Conservation (phyloP, 2,113 vertebrate species). For the Apodemus sylvaticus region DNA sequence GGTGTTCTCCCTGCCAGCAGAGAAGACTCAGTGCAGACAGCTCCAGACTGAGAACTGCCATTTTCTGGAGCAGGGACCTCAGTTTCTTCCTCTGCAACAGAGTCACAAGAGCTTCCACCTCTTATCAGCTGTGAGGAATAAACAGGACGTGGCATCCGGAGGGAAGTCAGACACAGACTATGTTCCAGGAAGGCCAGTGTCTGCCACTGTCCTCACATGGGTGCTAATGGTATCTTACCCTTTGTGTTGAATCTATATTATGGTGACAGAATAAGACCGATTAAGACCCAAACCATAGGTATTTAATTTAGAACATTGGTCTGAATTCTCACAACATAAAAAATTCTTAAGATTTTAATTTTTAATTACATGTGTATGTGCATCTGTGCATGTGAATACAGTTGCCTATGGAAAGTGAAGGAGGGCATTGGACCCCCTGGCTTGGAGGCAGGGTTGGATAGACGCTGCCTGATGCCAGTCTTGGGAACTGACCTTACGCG, state of each 20-base stretch:
- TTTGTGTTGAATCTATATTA: not conserved
- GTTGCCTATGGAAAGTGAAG: not conserved
- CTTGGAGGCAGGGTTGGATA: not conserved
- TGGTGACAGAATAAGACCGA: not conserved
- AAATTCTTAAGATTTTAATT: not conserved
- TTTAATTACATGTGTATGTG: not conserved
- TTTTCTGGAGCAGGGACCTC: not conserved
- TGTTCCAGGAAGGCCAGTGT: not conserved
- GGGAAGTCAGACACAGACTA: rapidly evolving
- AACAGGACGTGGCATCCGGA: no score
- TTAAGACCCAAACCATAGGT: not conserved
- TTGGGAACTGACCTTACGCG: not conserved
- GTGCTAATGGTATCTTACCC: not conserved
- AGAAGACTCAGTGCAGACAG: rapidly evolving
- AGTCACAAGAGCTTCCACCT: rapidly evolving
- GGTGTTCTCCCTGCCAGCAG: not conserved
- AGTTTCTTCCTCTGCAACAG: not conserved
- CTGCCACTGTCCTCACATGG: rapidly evolving
- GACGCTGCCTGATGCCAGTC: no score
- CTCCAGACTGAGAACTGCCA: rapidly evolving
- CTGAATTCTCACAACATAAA: not conserved
- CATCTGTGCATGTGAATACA: no score
- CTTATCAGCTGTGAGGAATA: not conserved
- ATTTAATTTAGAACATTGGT: not conserved
- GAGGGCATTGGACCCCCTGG: not conserved